Evolutionary conservation across 2,113 vertebrate genomes (phyloP).

Genomic region (Argyrosomus japonicus): DNA sequence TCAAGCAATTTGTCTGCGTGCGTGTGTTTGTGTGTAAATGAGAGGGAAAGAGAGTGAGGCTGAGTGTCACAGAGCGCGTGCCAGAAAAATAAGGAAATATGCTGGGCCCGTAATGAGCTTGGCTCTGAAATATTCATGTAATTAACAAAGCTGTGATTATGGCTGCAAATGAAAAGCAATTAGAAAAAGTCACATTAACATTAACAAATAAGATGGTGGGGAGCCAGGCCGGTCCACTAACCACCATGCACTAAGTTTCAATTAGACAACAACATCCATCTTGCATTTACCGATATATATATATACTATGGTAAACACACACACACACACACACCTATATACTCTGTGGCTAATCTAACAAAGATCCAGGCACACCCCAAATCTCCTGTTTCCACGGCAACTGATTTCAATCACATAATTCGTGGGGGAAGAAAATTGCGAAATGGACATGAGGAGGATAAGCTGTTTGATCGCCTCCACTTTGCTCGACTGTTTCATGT

Average conservation of each 20-base stretch:
- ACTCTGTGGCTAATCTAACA: conserved; percentile 14
- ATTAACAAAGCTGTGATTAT: conserved; percentile 82
- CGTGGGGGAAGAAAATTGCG: conserved; percentile 42
- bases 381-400: conserved; percentile 67
- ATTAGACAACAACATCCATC: conserved; percentile 45
- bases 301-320: not conserved
- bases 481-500: conserved; percentile 41
- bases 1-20: conserved; percentile 32
- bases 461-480: conserved; percentile 51
- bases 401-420: conserved; percentile 64
- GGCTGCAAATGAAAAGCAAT: conserved; percentile 79
- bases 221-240: conserved; percentile 50
- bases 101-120: conserved; percentile 67
- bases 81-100: conserved; percentile 67
- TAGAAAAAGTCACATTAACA: conserved; percentile 78
- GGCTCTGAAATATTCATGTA: conserved; percentile 81
- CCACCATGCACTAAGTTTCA: conserved; percentile 40
- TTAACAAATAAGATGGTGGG: conserved; percentile 72
- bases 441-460: conserved; percentile 48
- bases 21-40: conserved; percentile 12
- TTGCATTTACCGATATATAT: not conserved
- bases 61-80: conserved; percentile 41
- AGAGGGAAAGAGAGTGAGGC: conserved; percentile 47
- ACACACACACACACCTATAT: not conserved
- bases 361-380: conserved; percentile 26